Evolutionary conservation across 2,888 invertebrate genomes (phyloP).

Genomic region (Coronaproctus castanopsis): DNA sequence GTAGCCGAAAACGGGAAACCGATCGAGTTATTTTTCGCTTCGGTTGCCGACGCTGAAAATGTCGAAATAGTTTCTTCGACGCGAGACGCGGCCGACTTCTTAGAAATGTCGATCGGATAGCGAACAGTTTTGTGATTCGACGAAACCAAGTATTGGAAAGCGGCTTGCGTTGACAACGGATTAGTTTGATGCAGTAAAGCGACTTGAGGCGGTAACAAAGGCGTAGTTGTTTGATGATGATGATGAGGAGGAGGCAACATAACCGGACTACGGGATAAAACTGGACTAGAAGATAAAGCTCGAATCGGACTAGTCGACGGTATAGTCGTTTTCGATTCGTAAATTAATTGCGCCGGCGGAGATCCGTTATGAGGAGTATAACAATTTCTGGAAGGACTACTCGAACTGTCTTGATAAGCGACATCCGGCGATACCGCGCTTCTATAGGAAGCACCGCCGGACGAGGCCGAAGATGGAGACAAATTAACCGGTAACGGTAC

Average conservation of each 20-base stretch:
- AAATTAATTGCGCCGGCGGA: not conserved
- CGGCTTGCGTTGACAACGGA: too few species aligned
- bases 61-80: not conserved
- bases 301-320: not conserved
- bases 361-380: conserved; percentile 25
- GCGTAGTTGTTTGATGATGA: too few species aligned
- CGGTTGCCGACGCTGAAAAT: not conserved
- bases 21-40: not conserved
- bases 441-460: conserved; percentile 16
- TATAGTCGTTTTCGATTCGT: not conserved
- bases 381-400: conserved; percentile 37
- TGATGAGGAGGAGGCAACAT: too few species aligned
- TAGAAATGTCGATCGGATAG: too few species aligned
- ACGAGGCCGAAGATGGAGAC: conserved; percentile 20
- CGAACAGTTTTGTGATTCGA: too few species aligned
- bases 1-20: conserved; percentile 7
- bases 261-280: not conserved
- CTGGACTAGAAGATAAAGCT: too few species aligned
- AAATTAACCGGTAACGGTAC: conserved; percentile 15
- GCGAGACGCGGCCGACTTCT: too few species aligned
- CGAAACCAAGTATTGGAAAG: too few species aligned
- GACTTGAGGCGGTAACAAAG: too few species aligned
- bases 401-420: conserved; percentile 55
- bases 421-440: conserved; percentile 37
- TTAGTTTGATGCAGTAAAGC: too few species aligned